Evolutionary conservation across 1,140 invertebrate species (phyloP), one percentile per base, ranked within the genome.

Genomic region (Bombus breviceps): DNA sequence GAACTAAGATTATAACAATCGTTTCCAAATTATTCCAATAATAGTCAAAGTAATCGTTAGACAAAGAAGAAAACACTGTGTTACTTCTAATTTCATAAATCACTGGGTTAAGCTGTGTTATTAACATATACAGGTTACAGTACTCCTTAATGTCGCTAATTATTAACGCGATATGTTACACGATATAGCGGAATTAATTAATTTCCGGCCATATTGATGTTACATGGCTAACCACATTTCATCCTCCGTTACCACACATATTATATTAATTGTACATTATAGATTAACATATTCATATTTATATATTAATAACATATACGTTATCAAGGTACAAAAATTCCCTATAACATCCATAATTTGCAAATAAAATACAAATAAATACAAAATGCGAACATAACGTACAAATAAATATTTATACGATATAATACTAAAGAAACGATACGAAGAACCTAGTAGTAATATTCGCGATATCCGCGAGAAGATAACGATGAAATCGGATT

Each of bases 161-260:
- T 64, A 28, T 71, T 71, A 41, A 41, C 72, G 71, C 34, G 57
- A 72, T 81, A 64, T 34, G 18, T 77, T 73, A 41, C 72, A 66
- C 28, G 43, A 66, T 59, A 78, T 47, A 8, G 47, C 37, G 43
- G 79, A 84, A 89, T 90, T 89, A 89, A 90, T 90, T 90, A 90
- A 90, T 89, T 83, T 72, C 76, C 22, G 73, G 87, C 37, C 59
- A 78, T 77, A 89, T 89, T 83, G 88, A 83, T 83, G 83, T 86
- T 83, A 87, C 72, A 41, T 28, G 53, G 77, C 34, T 59, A 83
- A 85, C 81, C 81, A 32, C 68, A 41, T 32, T n/a, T 25, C 32
- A 41, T n/a, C 15, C 47, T 34, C 41, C 12, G 8, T 62, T n/a
- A 18, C 15, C 81, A 22, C 37, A 5, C 47, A 34, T 64, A 39